phyloP scores from a whole-genome alignment of 2,888 invertebrate genomes.

The Synergus gifuensis region DNA sequence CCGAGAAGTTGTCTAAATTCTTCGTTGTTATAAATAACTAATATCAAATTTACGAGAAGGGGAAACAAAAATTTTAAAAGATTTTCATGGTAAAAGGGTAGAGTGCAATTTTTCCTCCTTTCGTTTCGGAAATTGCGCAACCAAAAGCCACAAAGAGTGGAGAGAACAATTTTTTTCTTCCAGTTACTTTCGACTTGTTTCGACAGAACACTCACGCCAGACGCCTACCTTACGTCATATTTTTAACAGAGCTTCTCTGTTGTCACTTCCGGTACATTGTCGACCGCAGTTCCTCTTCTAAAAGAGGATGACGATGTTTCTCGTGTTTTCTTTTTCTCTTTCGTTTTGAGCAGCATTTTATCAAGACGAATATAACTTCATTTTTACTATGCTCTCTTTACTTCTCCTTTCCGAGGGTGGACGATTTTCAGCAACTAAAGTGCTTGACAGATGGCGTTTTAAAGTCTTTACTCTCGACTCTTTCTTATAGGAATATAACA shows the following conservation, averaged over 20 bases:
- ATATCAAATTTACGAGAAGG: not conserved
- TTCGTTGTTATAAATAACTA: not conserved
- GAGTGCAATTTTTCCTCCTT: not conserved
- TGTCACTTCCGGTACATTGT: constrained; percentile 29
- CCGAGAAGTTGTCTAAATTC: no score
- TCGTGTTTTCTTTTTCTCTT: constrained; percentile 13
- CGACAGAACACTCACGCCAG: not conserved
- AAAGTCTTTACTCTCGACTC: not conserved
- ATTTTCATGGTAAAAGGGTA: not conserved
- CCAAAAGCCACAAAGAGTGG: not conserved
- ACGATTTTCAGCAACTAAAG: constrained; percentile 21
- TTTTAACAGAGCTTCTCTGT: constrained; percentile 32
- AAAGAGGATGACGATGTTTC: constrained; percentile 30
- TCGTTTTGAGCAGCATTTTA: constrained; percentile 19
- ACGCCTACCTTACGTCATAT: constrained; percentile 22
- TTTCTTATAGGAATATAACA: not conserved
- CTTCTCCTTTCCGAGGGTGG: not conserved
- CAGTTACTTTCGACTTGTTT: constrained; percentile 1
- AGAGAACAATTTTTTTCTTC: not conserved
- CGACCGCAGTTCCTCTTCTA: constrained; percentile 29
- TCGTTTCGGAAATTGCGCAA: not conserved
- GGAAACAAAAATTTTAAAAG: not conserved
- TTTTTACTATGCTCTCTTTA: constrained; percentile 28
- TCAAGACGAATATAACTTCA: constrained; percentile 34
- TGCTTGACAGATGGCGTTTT: constrained; percentile 33